phyloP scores from a whole-genome alignment of 2,113 vertebrate genomes.

The Laticauda laticaudata region DNA sequence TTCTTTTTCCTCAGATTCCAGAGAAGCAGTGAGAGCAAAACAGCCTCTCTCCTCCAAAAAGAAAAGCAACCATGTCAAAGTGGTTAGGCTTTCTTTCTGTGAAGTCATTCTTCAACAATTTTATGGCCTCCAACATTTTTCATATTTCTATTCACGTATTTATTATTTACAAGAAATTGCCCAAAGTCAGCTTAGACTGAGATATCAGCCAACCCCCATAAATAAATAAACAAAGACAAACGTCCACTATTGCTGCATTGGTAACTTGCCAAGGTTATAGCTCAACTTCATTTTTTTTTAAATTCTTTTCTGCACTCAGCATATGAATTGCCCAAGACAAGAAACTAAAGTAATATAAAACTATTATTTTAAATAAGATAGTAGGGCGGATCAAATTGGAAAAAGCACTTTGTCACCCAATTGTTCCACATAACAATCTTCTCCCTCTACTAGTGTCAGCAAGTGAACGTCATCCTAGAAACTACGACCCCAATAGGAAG shows the following conservation, averaged over 20 bases:
- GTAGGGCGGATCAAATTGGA: not conserved
- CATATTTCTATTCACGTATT: not conserved
- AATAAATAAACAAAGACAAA: not conserved
- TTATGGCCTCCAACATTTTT: not conserved
- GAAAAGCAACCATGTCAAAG: not conserved
- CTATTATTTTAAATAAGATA: not conserved
- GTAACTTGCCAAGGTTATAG: not conserved
- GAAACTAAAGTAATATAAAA: not conserved
- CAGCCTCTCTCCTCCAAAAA: not conserved
- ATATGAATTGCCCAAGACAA: not conserved
- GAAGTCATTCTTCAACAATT: not conserved
- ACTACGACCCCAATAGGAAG: not conserved
- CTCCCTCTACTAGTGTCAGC: not conserved
- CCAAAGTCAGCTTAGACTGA: not conserved
- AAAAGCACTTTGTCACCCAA: not conserved
- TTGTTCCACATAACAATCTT: not conserved
- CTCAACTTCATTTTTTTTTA: too few species aligned
- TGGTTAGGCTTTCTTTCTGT: not conserved
- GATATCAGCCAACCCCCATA: not conserved
- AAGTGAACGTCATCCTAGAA: not conserved
- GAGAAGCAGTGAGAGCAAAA: not conserved
- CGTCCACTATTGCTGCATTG: not conserved
- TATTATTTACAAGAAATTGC: not conserved
- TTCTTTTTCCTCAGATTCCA: not conserved
- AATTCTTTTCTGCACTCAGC: not conserved